Evolutionary conservation across 1,140 invertebrate genomes (phyloP).

Genomic region (Drosophila santomea): DNA sequence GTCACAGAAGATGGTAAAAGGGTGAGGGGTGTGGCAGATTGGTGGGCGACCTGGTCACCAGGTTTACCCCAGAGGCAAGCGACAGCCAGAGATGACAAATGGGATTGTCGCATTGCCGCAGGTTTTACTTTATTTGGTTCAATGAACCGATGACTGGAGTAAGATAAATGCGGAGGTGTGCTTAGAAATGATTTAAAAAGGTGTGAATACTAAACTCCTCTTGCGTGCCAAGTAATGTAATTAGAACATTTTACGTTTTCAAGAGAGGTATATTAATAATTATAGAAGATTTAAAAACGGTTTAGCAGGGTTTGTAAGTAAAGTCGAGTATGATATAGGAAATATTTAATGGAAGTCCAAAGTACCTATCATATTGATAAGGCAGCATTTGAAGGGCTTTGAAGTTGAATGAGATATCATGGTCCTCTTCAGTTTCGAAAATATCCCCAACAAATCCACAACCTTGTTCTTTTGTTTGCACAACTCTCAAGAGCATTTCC

Average conservation of each 20-base stretch:
- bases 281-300: too few relatives aligned
- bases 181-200: conserved; percentile 1
- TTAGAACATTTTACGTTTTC: too few relatives aligned
- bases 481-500: conserved; percentile 23
- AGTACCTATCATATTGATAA: too few relatives aligned
- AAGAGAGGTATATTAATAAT: too few relatives aligned
- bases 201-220: neutral
- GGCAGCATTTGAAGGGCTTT: neutral
- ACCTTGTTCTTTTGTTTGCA: conserved; percentile 45
- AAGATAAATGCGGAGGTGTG: neutral
- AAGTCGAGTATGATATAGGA: too few relatives aligned
- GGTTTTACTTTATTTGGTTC: conserved; percentile 44
- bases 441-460: conserved; percentile 2
- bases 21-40: conserved; percentile 25
- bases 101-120: conserved; percentile 37
- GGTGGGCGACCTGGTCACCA: conserved; percentile 37
- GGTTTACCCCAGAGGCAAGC: conserved; percentile 27
- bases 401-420: conserved; percentile 28
- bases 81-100: conserved; percentile 42
- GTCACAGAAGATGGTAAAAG: conserved; percentile 41
- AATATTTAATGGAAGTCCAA: too few relatives aligned
- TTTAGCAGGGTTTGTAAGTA: too few relatives aligned
- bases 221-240: too few relatives aligned
- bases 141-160: conserved; percentile 31
- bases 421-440: conserved; percentile 7